Percentiles rank a stretch among this genome's conserved stretches.
These are phyloP conservation scores for Fopius arisanus DNA, from an alignment of 1,140 invertebrate species.

Conservation along the genomic window DNA sequence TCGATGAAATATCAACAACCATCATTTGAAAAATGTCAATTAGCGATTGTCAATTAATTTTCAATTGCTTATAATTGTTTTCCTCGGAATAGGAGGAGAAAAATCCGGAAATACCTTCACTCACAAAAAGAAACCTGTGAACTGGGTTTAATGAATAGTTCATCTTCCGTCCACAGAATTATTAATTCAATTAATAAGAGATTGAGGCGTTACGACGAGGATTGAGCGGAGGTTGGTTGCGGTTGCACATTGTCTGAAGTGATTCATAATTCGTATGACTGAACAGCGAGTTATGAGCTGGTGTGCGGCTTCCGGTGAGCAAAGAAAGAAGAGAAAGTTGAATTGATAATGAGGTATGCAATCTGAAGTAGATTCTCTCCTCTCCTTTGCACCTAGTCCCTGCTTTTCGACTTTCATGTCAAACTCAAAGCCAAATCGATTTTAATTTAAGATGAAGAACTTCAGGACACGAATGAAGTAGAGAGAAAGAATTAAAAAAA, in stretches of 20 bases:
- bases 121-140: not conserved
- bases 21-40: no score
- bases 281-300: not conserved
- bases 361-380: not conserved
- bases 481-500: not conserved
- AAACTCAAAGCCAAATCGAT: constrained; percentile 17
- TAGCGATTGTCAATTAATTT: no score
- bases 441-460: constrained; percentile 30
- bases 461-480: not conserved
- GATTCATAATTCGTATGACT: constrained; percentile 20
- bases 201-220: not conserved
- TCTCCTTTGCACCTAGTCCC: not conserved
- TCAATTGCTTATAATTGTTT: no score
- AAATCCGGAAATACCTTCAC: no score
- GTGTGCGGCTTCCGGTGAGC: constrained; percentile 4
- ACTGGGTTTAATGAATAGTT: not conserved
- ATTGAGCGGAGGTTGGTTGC: not conserved
- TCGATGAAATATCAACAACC: no score
- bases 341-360: constrained; percentile 27
- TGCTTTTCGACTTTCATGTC: not conserved
- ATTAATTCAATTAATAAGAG: not conserved
- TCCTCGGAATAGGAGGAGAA: no score
- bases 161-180: not conserved
- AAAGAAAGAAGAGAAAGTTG: not conserved
- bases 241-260: constrained; percentile 1